Conservation (phyloP, 2,113 vertebrate species). For the Datnioides undecimradiatus region DNA sequence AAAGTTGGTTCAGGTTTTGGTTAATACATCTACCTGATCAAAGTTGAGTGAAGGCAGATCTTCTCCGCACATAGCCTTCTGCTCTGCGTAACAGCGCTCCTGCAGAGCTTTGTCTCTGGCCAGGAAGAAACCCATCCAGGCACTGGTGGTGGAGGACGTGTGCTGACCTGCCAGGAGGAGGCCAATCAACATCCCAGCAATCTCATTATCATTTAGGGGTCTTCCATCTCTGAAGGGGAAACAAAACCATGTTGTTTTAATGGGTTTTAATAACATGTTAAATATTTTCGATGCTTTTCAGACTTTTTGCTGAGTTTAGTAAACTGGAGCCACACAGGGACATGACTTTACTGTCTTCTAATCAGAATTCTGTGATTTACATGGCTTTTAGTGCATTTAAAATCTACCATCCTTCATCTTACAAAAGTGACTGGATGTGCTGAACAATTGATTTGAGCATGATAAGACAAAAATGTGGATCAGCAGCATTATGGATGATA, state of each 20-base stretch:
- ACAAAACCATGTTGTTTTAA: not conserved
- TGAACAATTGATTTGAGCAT: not conserved
- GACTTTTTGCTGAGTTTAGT: not conserved
- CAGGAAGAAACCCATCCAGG: conserved; percentile 97
- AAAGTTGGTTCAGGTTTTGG: too few species aligned
- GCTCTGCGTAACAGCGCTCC: conserved; percentile 91
- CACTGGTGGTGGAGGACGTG: conserved; percentile 96
- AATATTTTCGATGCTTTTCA: not conserved
- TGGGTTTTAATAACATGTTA: not conserved
- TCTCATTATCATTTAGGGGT: conserved; percentile 87
- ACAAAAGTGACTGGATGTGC: too few species aligned
- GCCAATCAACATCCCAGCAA: conserved; percentile 94
- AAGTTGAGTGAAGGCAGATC: conserved; percentile 87
- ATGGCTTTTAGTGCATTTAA: not conserved
- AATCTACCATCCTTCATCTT: not conserved
- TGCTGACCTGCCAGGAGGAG: conserved; percentile 96
- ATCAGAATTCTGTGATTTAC: not conserved
- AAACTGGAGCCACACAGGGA: not conserved
- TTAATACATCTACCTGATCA: conserved; percentile 95
- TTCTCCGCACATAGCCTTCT: conserved; percentile 90
- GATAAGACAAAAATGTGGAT: not conserved
- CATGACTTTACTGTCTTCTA: too few species aligned
- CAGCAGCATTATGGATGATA: not conserved
- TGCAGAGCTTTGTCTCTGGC: conserved; percentile 89
- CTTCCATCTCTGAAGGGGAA: conserved; percentile 86